Base-by-base conservation (phyloP, 2,888 invertebrate genomes). In the Archips xylosteana region DNA sequence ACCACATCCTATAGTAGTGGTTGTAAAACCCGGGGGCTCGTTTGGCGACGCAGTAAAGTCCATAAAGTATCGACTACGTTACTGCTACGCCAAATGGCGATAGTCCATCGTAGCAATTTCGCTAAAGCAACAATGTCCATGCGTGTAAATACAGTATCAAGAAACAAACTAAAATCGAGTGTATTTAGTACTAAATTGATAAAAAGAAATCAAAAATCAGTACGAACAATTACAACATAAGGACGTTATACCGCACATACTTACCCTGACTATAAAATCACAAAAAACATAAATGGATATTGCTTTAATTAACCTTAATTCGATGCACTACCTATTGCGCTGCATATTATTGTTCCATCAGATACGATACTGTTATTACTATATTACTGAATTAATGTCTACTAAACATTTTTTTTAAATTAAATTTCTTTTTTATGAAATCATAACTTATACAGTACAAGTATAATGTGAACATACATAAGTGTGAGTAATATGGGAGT, bases 241-340 rank as follows among this genome's bases (percentile, higher is more conserved):
- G 47, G n/a, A 12, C 62, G 49, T 59, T 49, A 57, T 47, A 42
- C 36, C 32, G 49, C 39, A 39, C 39, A 5, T 6, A 6, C 47
- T 47, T 47, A 34, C 36, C 32, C 42, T 34, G 45, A 64, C 73
- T 59, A 69, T 73, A 63, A 60, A 73, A 73, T 73, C 73, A 69
- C 68, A 82, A 82, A 76, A 79, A 80, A 82, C 83, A 85, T 86
- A 86, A 86, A 87, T 85, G 82, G 82, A 83, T 83, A 89, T 90
- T 89, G 89, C 82, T 85, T 87, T 90, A 89, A 92, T 91, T 89
- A 91, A 87, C 89, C 87, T 88, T 90, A 89, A 91, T 91, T 90
- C 87, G 84, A 87, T 89, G 86, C 87, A 88, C 82, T 83, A 85
- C 82, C 71, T 73, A 84, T 84, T 83, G 83, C 85, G 75, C 79